Conservation (phyloP, 2,888 invertebrate species). For the Plagodis pulveraria region DNA sequence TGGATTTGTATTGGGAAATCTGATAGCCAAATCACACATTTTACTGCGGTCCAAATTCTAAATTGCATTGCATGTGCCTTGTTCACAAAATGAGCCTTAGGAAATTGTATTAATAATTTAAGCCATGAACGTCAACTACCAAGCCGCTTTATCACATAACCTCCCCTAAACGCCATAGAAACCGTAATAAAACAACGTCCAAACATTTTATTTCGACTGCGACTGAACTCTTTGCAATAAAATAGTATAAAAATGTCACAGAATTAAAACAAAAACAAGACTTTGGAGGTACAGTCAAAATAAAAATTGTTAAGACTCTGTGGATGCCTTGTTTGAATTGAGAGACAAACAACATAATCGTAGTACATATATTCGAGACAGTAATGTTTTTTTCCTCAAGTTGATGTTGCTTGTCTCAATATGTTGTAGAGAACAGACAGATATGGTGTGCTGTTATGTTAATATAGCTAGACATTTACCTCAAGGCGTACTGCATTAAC, state of each 20-base stretch:
- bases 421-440: background rate
- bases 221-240: background rate
- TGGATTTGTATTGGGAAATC: background rate
- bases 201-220: slow-evolving; percentile 20
- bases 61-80: background rate
- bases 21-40: background rate
- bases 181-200: slow-evolving; percentile 40
- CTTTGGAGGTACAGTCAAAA: slow-evolving; percentile 7
- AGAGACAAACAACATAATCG: slow-evolving; percentile 5
- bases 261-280: background rate
- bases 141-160: slow-evolving; percentile 50
- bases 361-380: slow-evolving; percentile 19
- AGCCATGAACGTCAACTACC: slow-evolving; percentile 40
- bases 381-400: background rate
- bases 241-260: background rate
- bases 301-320: slow-evolving; percentile 9
- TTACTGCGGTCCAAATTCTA: background rate
- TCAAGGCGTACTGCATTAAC: too few relatives aligned
- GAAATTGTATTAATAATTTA: slow-evolving; percentile 30
- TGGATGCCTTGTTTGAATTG: slow-evolving; percentile 11
- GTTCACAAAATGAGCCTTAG: background rate
- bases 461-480: background rate
- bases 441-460: background rate
- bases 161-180: slow-evolving; percentile 66
- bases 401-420: background rate